Evolutionary conservation across 2,797 vertebrate species (phyloP).

Genomic region (Thunnus albacares): DNA sequence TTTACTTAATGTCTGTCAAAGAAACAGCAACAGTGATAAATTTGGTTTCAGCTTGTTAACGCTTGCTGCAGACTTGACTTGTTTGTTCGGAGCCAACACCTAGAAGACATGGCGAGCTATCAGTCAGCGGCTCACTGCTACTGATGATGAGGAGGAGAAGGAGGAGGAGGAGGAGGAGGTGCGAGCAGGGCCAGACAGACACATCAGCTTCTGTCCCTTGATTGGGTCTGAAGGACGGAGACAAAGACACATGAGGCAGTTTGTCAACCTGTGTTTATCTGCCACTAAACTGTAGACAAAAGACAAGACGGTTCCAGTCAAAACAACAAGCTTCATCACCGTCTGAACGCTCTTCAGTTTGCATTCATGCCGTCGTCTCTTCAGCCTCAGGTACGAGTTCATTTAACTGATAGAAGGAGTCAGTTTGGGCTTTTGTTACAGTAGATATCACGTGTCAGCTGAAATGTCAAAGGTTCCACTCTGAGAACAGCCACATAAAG

Average conservation of each 20-base stretch:
- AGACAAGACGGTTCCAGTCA: constrained; percentile 35
- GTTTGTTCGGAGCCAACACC: constrained; percentile 20
- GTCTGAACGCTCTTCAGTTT: constrained; percentile 3
- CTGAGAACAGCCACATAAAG: too few relatives aligned
- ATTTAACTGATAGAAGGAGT: too few relatives aligned
- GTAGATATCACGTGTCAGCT: too few relatives aligned
- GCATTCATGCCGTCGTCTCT: background rate
- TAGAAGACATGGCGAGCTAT: background rate
- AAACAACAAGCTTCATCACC: constrained; percentile 29
- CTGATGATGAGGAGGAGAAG: too few relatives aligned
- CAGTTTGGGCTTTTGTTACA: too few relatives aligned
- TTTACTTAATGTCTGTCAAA: background rate
- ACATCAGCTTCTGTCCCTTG: background rate
- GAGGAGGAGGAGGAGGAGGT: background rate
- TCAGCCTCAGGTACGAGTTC: background rate
- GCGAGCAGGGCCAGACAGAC: background rate
- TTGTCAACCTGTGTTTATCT: constrained; percentile 39
- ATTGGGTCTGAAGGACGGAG: constrained; percentile 19
- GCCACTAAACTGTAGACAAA: background rate
- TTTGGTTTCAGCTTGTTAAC: constrained; percentile 21
- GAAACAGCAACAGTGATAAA: background rate
- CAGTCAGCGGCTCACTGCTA: constrained; percentile 7
- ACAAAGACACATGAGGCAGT: constrained; percentile 3
- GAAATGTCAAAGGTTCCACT: too few relatives aligned
- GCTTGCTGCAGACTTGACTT: background rate